Evolutionary conservation across 2,113 vertebrate genomes (phyloP).

Genomic region (Uria aalge): DNA sequence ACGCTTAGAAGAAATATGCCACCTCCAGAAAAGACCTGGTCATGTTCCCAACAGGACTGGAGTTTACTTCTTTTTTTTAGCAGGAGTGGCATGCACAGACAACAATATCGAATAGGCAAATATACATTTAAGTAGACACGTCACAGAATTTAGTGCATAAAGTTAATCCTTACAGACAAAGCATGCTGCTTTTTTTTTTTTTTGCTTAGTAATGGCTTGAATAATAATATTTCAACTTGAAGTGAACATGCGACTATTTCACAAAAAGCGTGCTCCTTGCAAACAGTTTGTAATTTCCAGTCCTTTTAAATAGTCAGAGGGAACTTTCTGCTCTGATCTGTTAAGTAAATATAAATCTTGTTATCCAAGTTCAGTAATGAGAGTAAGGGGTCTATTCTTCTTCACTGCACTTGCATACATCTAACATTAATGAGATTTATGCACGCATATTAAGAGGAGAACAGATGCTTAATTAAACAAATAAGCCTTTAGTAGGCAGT

Average conservation of each 20-base stretch:
- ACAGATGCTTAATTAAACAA: slow-evolving; percentile 78
- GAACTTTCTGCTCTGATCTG: slow-evolving; percentile 70
- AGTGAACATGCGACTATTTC: slow-evolving; percentile 69
- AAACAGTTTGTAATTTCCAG: slow-evolving; percentile 59
- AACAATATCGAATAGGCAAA: not conserved
- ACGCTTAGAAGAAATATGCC: not conserved
- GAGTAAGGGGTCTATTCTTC: slow-evolving; percentile 68
- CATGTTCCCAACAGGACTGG: not conserved
- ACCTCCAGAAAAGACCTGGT: not conserved
- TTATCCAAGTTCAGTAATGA: slow-evolving; percentile 73
- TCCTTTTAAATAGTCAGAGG: slow-evolving; percentile 66
- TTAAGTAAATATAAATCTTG: slow-evolving; percentile 78
- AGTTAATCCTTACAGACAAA: slow-evolving; percentile 44
- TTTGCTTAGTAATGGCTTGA: slow-evolving; percentile 55
- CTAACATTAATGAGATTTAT: slow-evolving; percentile 74
- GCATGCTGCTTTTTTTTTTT: not conserved
- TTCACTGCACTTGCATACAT: slow-evolving; percentile 67
- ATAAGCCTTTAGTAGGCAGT: slow-evolving; percentile 70
- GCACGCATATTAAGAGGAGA: slow-evolving; percentile 70
- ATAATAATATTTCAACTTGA: slow-evolving; percentile 72
- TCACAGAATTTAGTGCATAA: slow-evolving; percentile 28
- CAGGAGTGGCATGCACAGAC: not conserved
- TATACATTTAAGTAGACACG: slow-evolving; percentile 1
- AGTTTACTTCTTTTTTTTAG: not conserved
- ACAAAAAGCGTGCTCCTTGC: slow-evolving; percentile 52